A percentile compares a stretch with the other conserved stretches of the same genome.
These are phyloP conservation scores for Poecilus cupreus DNA, from an alignment of 2,888 invertebrate species.

Conservation along the genomic window DNA sequence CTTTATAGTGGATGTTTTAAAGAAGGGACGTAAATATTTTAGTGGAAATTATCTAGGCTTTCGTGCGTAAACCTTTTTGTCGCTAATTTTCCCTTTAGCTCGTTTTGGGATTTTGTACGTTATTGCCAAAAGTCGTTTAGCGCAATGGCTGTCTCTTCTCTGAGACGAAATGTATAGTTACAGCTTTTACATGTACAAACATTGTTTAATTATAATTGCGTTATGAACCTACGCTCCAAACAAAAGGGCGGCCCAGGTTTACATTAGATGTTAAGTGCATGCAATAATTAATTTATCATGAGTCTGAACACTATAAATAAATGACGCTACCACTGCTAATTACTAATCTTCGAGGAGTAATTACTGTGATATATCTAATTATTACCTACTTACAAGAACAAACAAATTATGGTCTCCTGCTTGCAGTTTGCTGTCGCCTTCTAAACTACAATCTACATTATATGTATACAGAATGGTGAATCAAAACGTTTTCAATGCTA, in stretches of 20 bases:
- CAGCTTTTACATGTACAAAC: constrained; percentile 33
- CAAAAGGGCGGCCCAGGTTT: constrained; percentile 30
- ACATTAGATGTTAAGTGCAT: constrained; percentile 47
- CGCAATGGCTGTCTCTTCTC: neutral
- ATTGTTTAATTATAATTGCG: constrained; percentile 44
- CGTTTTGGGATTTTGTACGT: no score
- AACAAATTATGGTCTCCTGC: constrained; percentile 23
- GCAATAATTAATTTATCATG: constrained; percentile 46
- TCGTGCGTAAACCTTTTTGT: no score
- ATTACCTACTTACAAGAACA: constrained; percentile 27
- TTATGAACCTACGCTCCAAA: constrained; percentile 26
- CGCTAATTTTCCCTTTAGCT: no score
- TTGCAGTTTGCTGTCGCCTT: neutral
- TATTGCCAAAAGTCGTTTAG: no score
- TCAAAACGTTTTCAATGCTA: no score
- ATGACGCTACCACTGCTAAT: constrained; percentile 32
- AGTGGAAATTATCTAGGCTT: no score
- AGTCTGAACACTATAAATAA: constrained; percentile 9
- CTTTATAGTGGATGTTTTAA: no score
- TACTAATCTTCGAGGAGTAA: constrained; percentile 32
- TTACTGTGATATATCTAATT: constrained; percentile 36
- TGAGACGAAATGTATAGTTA: constrained; percentile 15
- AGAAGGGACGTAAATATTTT: no score
- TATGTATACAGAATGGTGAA: no score
- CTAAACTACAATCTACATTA: neutral